phyloP scores from a whole-genome alignment of 1,140 invertebrate genomes.

The Condylostylus longicornis region DNA sequence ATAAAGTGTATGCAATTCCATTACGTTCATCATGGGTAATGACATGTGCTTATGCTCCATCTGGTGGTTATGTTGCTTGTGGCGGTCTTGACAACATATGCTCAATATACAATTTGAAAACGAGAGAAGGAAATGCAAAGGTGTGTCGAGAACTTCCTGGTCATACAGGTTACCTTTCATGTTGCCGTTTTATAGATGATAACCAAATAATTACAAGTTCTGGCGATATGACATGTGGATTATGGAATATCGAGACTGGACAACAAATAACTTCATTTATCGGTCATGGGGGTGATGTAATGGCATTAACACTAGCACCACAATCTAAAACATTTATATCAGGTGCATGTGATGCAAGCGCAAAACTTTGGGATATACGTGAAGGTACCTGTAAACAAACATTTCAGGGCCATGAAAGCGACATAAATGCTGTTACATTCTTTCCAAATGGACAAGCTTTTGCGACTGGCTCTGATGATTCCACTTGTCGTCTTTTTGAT shows the following conservation, averaged over 20 bases:
- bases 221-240: conserved; percentile 51
- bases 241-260: conserved; percentile 93
- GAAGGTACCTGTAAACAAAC: conserved; percentile 89
- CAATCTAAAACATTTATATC: conserved; percentile 87
- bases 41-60: conserved; percentile 92
- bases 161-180: conserved; percentile 86
- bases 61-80: conserved; percentile 84
- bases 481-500: conserved; percentile 85
- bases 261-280: conserved; percentile 86
- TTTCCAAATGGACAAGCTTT: conserved; percentile 90
- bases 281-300: conserved; percentile 88
- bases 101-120: conserved; percentile 89
- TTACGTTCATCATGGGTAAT: conserved; percentile 89
- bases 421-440: conserved; percentile 91
- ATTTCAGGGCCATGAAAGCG: conserved; percentile 87
- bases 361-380: conserved; percentile 88
- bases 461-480: conserved; percentile 89
- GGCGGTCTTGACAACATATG: conserved; percentile 93
- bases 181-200: conserved; percentile 89
- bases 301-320: conserved; percentile 80
- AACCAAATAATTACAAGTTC: conserved; percentile 51
- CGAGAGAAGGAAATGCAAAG: conserved; percentile 83
- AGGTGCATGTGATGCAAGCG: conserved; percentile 86
- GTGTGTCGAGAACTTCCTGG: conserved; percentile 84
- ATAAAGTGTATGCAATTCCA: conserved; percentile 83